These are phyloP conservation scores for Umimayanthus kanabou DNA, from an alignment of 92 coral and sea anemone genomes.

Conservation along the genomic window DNA sequence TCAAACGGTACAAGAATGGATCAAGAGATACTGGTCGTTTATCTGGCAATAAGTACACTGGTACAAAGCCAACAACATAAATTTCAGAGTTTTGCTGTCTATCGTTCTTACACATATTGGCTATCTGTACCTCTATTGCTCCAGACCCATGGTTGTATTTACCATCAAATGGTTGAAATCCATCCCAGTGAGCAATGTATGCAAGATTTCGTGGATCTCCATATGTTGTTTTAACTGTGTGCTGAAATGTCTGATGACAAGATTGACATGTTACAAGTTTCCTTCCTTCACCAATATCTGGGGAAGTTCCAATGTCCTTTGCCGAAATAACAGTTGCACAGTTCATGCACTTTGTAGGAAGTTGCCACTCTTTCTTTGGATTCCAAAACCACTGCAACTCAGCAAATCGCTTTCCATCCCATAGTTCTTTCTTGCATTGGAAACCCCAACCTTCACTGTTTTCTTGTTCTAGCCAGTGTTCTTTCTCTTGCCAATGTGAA, in stretches of 20 bases:
- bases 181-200: conserved; percentile 20
- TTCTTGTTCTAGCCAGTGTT: conserved; percentile 38
- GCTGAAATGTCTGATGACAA: conserved; percentile 13
- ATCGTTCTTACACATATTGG: conserved; percentile 23
- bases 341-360: conserved; percentile 27
- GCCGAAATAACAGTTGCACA: conserved; percentile 35
- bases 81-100: conserved; percentile 33
- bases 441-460: conserved; percentile 42
- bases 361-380: conserved; percentile 37
- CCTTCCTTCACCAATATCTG: not conserved
- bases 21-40: conserved; percentile 46
- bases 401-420: conserved; percentile 45
- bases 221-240: not conserved
- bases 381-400: conserved; percentile 52
- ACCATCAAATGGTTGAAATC: conserved; percentile 29
- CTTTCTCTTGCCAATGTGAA: conserved; percentile 26
- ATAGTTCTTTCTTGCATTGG: conserved; percentile 27
- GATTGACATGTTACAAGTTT: not conserved
- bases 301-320: conserved; percentile 22
- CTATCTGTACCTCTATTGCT: conserved; percentile 32
- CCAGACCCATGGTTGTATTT: conserved; percentile 48
- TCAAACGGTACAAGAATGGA: conserved; percentile 45
- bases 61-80: conserved; percentile 45
- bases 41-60: conserved; percentile 47
- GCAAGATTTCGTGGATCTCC: conserved; percentile 26